Evolutionary conservation across 2,888 invertebrate species (phyloP), one percentile per base, ranked within the genome.

Genomic region (Trimorus sp.): DNA sequence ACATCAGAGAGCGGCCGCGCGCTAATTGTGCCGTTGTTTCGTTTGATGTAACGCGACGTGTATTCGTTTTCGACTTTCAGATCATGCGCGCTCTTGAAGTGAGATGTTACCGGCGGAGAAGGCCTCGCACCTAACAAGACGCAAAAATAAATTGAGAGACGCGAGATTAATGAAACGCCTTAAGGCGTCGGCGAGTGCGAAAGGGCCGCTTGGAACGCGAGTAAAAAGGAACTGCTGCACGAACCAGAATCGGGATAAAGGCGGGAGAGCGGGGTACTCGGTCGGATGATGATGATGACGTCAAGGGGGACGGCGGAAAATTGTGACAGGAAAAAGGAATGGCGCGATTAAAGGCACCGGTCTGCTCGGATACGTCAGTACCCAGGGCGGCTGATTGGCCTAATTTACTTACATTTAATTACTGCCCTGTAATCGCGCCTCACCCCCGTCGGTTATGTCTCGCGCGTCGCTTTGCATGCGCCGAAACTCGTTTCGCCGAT

Each of bases 331-430:
- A 69, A 74, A 82, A 83, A 81, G 62, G 66, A 83, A 68, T 70
- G 71, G 70, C 63, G 81, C 53, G 75, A 79, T 69, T 68, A 83
- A 75, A 79, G 60, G 73, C 71, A 81, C 73, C 59, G 69, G 81
- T 53, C 26, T 74, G 65, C 65, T 65, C n/a, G 83, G 62, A 68
- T 62, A 74, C 79, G 84, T 86, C 85, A 59, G 62, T 78, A 77
- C 71, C 58, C 77, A 68, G 71, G 85, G 84, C 85, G 85, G 86
- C 85, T 88, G 89, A 89, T 89, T 89, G 86, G 87, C 85, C 89
- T 91, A 89, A 90, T 91, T 91, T 90, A 89, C 89, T 91, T 88
- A 88, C 84, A 89, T 91, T 90, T 91, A 90, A 91, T 91, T 89
- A 90, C 85, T 85, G 77, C 82, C 65, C 83, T 81, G 82, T 84